Evolutionary conservation across 2,797 vertebrate genomes (phyloP).

Genomic region (Podarcis lilfordi): DNA sequence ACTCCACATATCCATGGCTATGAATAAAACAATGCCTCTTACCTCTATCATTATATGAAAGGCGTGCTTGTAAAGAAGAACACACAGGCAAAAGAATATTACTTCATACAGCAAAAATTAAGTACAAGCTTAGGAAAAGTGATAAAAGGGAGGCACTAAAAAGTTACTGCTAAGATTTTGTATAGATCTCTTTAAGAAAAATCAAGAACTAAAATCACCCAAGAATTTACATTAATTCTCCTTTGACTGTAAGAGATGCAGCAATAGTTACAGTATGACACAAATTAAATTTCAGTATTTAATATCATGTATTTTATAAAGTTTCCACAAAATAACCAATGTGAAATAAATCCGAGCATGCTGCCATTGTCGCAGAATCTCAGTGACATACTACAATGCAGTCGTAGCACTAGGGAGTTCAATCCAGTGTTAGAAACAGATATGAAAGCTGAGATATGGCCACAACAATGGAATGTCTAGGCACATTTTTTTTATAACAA

Average conservation of each 20-base stretch:
- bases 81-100: conserved; percentile 88
- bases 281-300: fast-evolving
- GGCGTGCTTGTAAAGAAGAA: conserved; percentile 92
- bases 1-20: conserved; percentile 70
- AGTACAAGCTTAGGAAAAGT: conserved; percentile 68
- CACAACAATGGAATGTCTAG: too few species aligned
- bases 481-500: neutral
- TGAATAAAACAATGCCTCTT: conserved; percentile 86
- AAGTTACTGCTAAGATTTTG: neutral
- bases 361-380: neutral
- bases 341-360: neutral
- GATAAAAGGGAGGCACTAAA: conserved; percentile 10
- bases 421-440: too few species aligned
- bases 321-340: neutral
- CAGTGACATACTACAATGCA: neutral
- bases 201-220: neutral
- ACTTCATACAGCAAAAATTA: conserved; percentile 83
- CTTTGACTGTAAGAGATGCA: neutral
- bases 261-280: fast-evolving
- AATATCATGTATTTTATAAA: neutral
- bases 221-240: neutral
- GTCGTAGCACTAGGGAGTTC: too few species aligned
- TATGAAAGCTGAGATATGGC: too few species aligned
- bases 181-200: neutral
- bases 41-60: conserved; percentile 99